phyloP scores from a whole-genome alignment of 1,140 invertebrate species.

The Ruditapes philippinarum region DNA sequence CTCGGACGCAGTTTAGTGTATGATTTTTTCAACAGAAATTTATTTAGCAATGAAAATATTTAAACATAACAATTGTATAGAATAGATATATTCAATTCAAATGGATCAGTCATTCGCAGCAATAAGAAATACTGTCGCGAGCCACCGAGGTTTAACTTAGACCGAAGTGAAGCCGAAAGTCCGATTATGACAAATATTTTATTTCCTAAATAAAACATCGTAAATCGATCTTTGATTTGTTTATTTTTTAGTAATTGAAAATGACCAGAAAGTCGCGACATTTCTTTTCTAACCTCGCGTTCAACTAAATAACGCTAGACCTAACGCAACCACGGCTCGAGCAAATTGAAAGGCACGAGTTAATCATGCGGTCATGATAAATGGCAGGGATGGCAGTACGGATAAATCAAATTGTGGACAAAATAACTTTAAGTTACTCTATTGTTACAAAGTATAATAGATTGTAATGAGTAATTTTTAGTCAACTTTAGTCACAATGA shows the following conservation, averaged over 20 bases:
- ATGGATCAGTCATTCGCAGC: background rate
- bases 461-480: slow-evolving; percentile 35
- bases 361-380: slow-evolving; percentile 34
- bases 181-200: background rate
- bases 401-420: slow-evolving; percentile 19
- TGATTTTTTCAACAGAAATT: slow-evolving; percentile 20
- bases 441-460: slow-evolving; percentile 21
- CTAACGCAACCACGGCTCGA: background rate
- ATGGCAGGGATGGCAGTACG: background rate
- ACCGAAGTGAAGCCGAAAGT: background rate
- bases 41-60: slow-evolving; percentile 6
- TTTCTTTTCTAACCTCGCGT: background rate
- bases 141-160: background rate
- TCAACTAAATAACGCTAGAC: background rate
- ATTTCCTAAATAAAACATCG: background rate
- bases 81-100: slow-evolving; percentile 12
- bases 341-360: background rate
- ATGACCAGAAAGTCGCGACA: slow-evolving; percentile 15
- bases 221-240: slow-evolving; percentile 13
- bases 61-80: background rate
- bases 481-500: no score
- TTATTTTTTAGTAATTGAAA: slow-evolving; percentile 17
- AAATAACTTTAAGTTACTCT: slow-evolving; percentile 21
- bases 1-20: background rate
- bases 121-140: background rate